A percentile compares a stretch with the other conserved stretches of the same genome.
Conservation (phyloP, 1,140 invertebrate species). For the Doryteuthis pealeii region DNA sequence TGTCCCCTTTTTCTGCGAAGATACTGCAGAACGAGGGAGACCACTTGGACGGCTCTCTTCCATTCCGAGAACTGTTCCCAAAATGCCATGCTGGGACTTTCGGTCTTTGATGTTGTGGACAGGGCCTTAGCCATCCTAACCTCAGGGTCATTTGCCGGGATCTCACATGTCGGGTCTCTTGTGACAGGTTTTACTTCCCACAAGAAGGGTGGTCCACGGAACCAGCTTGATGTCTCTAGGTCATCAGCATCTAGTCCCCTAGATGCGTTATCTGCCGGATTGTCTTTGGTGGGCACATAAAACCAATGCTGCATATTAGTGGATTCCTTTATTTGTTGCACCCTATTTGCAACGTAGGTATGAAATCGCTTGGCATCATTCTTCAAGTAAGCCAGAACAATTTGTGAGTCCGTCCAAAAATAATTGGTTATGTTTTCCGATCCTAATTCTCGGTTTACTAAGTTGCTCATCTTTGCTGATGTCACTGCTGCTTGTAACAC, state of each 20-base stretch:
- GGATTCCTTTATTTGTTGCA: slow-evolving; percentile 16
- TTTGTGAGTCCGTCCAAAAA: too few relatives aligned
- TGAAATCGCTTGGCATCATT: background rate
- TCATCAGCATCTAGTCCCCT: slow-evolving; percentile 22
- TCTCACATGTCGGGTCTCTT: background rate
- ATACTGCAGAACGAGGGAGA: slow-evolving; percentile 1
- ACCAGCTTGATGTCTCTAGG: slow-evolving; percentile 24
- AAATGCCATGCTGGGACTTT: background rate
- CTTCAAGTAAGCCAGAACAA: too few relatives aligned
- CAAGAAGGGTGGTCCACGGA: slow-evolving; percentile 32
- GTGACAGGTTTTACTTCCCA: slow-evolving; percentile 15
- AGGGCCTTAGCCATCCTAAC: slow-evolving; percentile 18
- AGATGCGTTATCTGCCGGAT: slow-evolving; percentile 32
- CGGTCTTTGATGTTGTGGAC: background rate
- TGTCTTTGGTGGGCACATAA: slow-evolving; percentile 21
- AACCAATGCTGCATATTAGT: slow-evolving; percentile 24
- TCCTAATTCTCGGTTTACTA: too few relatives aligned
- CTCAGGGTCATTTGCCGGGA: slow-evolving; percentile 21
- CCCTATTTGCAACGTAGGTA: background rate
- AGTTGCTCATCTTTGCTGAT: too few relatives aligned
- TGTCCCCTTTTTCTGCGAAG: slow-evolving; percentile 15
- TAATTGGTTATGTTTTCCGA: too few relatives aligned
- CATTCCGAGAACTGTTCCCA: slow-evolving; percentile 15
- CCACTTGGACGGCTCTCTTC: background rate
- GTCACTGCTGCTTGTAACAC: too few relatives aligned